Evolutionary conservation across 2,797 vertebrate genomes (phyloP), one percentile per base, ranked within the genome.

Genomic region (Odontamblyopus rebecca): DNA sequence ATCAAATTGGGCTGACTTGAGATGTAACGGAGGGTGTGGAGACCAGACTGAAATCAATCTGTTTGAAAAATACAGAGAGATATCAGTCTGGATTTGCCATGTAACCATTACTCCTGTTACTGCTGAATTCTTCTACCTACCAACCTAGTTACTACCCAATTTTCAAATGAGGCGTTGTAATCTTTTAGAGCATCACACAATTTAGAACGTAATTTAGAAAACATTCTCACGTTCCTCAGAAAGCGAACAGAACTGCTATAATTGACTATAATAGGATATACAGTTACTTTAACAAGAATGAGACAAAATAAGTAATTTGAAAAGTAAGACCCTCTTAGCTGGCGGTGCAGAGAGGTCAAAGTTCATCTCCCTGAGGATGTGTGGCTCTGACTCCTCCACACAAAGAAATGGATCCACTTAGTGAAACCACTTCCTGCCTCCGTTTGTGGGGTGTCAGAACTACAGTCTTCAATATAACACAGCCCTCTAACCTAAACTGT

Each of bases 351-450:
- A 80, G 75, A 63, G 87, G 89, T 90, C 78, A 88, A 77, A 82
- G 89, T 83, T 79, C 75, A 71, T 73, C 75, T 89, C 88, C 87
- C 84, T 60, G 61, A 85, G 87, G 89, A 88, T 71, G 6, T 74
- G 72, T 72, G 78, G 82, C 80, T 80, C 76, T 82, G 69, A 88
- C 88, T 90, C 84, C 81, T 83, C 63, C 79, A 67, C 77, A 74
- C 82, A 89, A 87, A 82, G 84, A 89, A 88, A 85, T 70, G 69
- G 73, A 84, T 85, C 80, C 76, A 81, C 84, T 88, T 81, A 82
- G 86, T 83, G 79, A 88, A 87, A 83, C 89, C 82, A 88, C 90
- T 93, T 94, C 92, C 90, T 92, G 89, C 82, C 74, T 66, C 78
- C 80, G 78, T 89, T 90, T 84, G 66, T 78, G 61, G 68, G 69